Base-by-base conservation (phyloP, 2,113 vertebrate genomes). In the Planiliza haematocheilus region DNA sequence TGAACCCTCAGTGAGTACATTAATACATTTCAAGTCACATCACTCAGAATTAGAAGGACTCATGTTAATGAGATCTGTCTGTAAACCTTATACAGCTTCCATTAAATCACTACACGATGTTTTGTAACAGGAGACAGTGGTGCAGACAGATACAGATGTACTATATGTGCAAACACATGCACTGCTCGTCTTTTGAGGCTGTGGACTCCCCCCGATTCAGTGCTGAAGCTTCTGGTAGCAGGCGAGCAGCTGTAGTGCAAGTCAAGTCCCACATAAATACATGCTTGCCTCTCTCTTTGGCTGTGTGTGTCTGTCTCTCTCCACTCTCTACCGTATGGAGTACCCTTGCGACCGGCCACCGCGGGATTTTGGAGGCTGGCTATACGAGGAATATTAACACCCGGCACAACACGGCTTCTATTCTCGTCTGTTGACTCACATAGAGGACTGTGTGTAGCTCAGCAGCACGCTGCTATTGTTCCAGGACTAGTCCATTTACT, bases 321-420 rank as follows among this genome's bases (percentile, higher is more conserved):
- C 8, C 14, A 1, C 48, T 43, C 30, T 58, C 69, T 78, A 53
- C 66, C 14, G 16, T 65, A 70, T 60, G 55, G 71, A 79, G 50
- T 70, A 52, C 58, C 52, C 2, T 17, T 45, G 59, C 17, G 24
- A 45, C 62, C 52, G 74, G 69, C 65, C 65, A 74, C 58, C 39
- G 41, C 70, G 72, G 77, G 71, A 82, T 88, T 83, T 82, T 59
- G 49, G 65, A 45, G 7, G 79, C 49, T 46, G 39, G 67, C 73
- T 87, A 67, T 81, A 84, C 83, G 52, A 84, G 57, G 73, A 88
- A 89, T 85, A 76, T 88, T 88, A 84, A 81, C 77, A 82, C 62
- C 48, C n/a, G 6, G 36, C 58, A 45, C 57, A 53, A 75, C 57
- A 74, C 20, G 34, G 52, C 39, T 73, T 73, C 65, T 72, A 24